Evolutionary conservation across 1,140 invertebrate genomes (phyloP), one percentile per base, ranked within the genome.

Genomic region (Drosophila prosaltans): DNA sequence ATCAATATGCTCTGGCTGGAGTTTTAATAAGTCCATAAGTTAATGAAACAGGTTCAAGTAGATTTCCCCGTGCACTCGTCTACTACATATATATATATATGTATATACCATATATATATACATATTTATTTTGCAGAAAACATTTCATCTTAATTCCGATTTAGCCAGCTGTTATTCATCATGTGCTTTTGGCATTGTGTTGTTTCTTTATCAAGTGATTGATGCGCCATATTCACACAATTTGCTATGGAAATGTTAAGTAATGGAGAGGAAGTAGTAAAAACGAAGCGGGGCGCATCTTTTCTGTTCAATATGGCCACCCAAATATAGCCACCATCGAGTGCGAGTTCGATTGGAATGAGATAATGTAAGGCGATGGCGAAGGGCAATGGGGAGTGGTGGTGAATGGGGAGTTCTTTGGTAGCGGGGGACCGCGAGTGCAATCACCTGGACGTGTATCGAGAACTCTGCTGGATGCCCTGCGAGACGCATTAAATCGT

Each of bases 141-240:
- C 75, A 82, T 76, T 86, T 85, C 69, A 68, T 75, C 84, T 79
- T 79, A 65, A 73, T 82, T 65, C 63, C 26, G 54, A 77, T 61
- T 75, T 61, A 66, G 66, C 68, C 82, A 85, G 82, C 88, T 86
- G 83, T 82, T 86, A 86, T 88, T 83, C 75, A 79, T 86, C 83
- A 88, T 86, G 62, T 69, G 80, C 77, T 69, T 82, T 62, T 81
- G 65, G 59, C 74, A 75, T 51, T 51, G 57, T 86, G 83, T 88
- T 86, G 82, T 83, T 51, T 78, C 72, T 75, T 88, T 76, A 77
- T 83, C 72, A 66, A 77, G 75, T 86, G 82, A 86, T 88, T 86
- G 83, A 86, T 88, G 82, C 65, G 83, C 75, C 74, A 82, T 85
- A 85, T 85, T 81, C 83, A 88, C 76, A 83, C 76, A 82, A 76